These are phyloP conservation scores for Nothura maculosa DNA, from an alignment of 2,797 vertebrate genomes.

Conservation along the genomic window DNA sequence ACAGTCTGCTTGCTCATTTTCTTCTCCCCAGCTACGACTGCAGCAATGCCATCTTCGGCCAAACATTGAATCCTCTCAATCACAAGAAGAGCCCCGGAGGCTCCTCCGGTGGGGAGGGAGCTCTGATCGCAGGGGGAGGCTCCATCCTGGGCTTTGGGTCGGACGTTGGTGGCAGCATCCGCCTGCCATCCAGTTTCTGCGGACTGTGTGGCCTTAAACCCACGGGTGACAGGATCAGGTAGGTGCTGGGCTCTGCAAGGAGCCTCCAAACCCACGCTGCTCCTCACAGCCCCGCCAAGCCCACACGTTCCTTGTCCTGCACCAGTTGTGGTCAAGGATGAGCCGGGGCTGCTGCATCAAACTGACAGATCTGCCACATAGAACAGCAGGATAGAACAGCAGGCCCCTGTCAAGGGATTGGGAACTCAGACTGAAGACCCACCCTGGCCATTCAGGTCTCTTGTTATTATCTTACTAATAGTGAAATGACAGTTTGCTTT, in stretches of 20 bases:
- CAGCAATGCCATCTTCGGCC: conserved; percentile 86
- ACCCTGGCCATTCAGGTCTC: rapidly evolving
- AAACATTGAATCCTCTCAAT: conserved; percentile 82
- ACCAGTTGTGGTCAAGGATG: neutral
- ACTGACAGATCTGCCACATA: neutral
- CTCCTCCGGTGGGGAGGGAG: conserved; percentile 86
- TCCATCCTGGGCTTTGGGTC: conserved; percentile 85
- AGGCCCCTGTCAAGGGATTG: neutral
- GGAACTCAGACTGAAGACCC: neutral
- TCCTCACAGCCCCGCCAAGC: neutral
- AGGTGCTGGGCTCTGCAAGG: neutral
- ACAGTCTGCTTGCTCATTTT: neutral
- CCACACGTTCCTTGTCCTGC: neutral
- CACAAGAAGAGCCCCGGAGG: conserved; percentile 81
- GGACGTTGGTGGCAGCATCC: conserved; percentile 86
- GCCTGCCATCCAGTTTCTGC: conserved; percentile 86
- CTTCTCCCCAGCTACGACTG: conserved; percentile 84
- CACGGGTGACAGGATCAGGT: conserved; percentile 84
- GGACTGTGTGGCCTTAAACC: conserved; percentile 87
- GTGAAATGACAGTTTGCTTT: neutral
- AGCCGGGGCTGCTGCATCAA: neutral
- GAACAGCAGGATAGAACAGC: neutral
- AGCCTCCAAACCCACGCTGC: neutral
- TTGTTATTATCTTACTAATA: neutral
- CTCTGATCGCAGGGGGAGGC: conserved; percentile 85